Percentiles rank a stretch among this genome's conserved stretches.
phyloP scores from a whole-genome alignment of 2,888 invertebrate species.

The Melieria omissa region DNA sequence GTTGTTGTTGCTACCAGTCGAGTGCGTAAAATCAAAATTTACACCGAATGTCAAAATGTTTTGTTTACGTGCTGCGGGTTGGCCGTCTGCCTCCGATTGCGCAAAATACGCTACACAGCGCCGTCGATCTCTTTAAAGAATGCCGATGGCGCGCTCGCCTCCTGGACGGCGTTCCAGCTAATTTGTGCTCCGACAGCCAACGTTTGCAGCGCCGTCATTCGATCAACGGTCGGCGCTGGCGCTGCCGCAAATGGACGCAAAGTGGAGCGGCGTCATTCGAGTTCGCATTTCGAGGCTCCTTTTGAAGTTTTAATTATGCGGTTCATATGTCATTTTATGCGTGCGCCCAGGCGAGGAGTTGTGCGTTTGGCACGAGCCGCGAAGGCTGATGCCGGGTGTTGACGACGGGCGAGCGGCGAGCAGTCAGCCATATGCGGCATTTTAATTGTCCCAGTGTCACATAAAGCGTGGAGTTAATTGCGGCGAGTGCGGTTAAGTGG shows the following conservation, averaged over 20 bases:
- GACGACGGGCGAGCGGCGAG: no score
- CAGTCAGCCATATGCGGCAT: conserved; percentile 53
- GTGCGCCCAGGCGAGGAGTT: no score
- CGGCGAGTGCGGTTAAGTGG: no score
- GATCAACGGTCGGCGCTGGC: no score
- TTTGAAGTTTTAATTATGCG: background rate
- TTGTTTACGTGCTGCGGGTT: background rate
- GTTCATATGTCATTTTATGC: background rate
- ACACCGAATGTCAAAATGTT: conserved; percentile 25
- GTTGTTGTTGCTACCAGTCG: no score
- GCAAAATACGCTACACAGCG: no score
- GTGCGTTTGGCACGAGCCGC: no score
- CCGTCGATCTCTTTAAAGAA: conserved; percentile 4
- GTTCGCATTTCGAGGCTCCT: background rate
- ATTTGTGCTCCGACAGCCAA: conserved; percentile 19
- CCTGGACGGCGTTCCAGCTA: conserved; percentile 25
- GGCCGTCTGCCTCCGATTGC: no score
- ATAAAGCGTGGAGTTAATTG: conserved; percentile 62
- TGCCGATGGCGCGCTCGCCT: background rate
- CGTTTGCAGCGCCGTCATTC: background rate
- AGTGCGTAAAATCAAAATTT: conserved; percentile 5
- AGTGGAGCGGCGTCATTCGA: background rate
- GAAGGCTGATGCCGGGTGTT: no score
- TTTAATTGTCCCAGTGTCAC: conserved; percentile 61
- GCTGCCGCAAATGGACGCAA: background rate